Evolutionary conservation across 2,113 vertebrate genomes (phyloP).

Genomic region (Crotalus horridus): DNA sequence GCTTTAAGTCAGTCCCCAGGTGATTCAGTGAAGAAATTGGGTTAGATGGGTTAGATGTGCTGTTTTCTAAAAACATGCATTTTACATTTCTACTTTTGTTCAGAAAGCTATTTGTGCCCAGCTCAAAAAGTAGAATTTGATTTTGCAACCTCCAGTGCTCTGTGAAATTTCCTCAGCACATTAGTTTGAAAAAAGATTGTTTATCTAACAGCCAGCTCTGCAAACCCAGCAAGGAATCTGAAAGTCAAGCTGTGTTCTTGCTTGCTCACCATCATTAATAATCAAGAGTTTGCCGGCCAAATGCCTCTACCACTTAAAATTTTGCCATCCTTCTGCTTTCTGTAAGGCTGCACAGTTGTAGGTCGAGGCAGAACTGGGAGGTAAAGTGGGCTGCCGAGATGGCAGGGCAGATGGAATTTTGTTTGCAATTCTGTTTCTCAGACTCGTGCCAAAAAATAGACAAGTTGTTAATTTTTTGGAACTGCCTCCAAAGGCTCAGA

Average conservation of each 20-base stretch:
- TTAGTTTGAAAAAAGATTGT: conserved; percentile 20
- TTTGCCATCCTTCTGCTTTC: conserved; percentile 26
- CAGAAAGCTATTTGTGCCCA: neutral
- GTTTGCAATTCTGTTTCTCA: neutral
- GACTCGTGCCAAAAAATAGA: neutral
- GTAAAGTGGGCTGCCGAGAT: neutral
- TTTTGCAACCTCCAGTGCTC: neutral
- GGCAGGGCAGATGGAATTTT: conserved; percentile 17
- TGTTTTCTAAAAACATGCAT: neutral
- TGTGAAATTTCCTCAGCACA: conserved; percentile 22
- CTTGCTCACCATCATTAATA: conserved; percentile 37
- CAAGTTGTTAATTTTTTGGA: neutral
- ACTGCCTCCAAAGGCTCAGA: neutral
- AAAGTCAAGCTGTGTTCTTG: conserved; percentile 35
- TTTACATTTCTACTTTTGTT: neutral
- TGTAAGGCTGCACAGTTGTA: conserved; percentile 14
- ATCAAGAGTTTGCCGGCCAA: conserved; percentile 26
- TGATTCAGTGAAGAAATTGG: neutral
- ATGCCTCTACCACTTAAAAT: conserved; percentile 18
- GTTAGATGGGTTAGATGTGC: neutral
- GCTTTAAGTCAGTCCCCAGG: neutral
- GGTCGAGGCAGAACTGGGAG: conserved; percentile 9
- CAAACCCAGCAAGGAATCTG: conserved; percentile 32
- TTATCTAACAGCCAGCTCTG: conserved; percentile 29
- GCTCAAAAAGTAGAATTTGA: neutral